phyloP scores from a whole-genome alignment of 2,888 invertebrate genomes.

The Branchipolynoe longqiensis region DNA sequence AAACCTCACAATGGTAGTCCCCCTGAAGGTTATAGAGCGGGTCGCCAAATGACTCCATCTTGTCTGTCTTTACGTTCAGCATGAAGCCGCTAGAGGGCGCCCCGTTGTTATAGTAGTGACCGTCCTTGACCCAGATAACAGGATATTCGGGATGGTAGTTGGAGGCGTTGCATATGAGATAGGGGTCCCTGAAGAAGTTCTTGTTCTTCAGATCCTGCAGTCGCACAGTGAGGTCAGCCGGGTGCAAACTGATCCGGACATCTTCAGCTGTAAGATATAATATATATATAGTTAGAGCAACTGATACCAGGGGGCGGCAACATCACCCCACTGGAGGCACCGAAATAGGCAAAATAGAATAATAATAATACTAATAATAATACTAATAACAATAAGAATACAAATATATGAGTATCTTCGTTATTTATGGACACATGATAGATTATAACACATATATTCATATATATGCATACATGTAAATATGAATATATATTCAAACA shows the following conservation, averaged over 20 bases:
- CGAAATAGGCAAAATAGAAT: no score
- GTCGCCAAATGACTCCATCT: neutral
- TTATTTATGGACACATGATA: no score
- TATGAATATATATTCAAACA: no score
- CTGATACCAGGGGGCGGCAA: no score
- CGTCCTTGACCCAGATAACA: conserved; percentile 63
- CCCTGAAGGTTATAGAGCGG: conserved; percentile 46
- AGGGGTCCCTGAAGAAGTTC: conserved; percentile 11
- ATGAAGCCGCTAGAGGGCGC: conserved; percentile 46
- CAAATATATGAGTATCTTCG: no score
- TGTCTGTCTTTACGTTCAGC: conserved; percentile 40
- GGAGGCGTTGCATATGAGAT: conserved; percentile 53
- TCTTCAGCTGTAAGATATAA: neutral
- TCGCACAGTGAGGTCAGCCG: neutral
- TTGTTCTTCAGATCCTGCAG: neutral
- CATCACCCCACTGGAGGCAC: no score
- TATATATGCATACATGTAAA: no score
- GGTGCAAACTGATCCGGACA: conserved; percentile 4
- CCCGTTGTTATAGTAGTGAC: conserved; percentile 58
- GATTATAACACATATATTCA: no score
- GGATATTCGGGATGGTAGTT: conserved; percentile 54
- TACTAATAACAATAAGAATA: no score
- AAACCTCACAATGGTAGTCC: conserved; percentile 63
- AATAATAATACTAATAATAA: no score
- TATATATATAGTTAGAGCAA: no score